Evolutionary conservation across 35 echinoderm and acorn worm species (phyloP).

Genomic region (Heliocidaris erythrogramma): DNA sequence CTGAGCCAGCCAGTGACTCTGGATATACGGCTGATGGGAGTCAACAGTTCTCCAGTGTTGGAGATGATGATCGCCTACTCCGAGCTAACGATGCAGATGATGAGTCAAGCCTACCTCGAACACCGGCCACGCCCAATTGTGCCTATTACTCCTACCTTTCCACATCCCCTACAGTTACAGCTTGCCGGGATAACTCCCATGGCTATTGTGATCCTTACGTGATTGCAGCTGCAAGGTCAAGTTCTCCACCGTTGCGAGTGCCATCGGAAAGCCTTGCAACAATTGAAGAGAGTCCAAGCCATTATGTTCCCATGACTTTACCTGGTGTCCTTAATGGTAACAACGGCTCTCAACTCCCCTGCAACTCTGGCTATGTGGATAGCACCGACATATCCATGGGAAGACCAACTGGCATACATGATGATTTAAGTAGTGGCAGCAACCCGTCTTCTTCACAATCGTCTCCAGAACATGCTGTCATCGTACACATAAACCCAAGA

Average conservation of each 20-base stretch:
- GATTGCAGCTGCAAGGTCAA: neutral
- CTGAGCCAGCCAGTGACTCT: neutral
- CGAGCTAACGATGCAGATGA: neutral
- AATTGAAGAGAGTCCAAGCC: neutral
- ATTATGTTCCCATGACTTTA: neutral
- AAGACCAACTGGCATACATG: neutral
- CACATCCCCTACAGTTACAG: neutral
- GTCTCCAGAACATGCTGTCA: neutral
- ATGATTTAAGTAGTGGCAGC: neutral
- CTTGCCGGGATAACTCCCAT: neutral
- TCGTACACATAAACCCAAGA: neutral
- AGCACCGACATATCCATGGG: neutral
- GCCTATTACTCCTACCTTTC: neutral
- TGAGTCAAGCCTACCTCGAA: neutral
- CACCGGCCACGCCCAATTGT: neutral
- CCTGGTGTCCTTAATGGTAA: neutral
- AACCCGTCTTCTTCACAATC: neutral
- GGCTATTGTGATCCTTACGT: neutral
- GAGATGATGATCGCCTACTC: neutral
- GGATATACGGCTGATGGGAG: neutral
- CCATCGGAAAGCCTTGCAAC: neutral
- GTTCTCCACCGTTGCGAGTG: no score
- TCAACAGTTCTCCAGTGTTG: neutral
- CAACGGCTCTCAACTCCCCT: no score
- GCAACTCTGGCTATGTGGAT: neutral